These are phyloP conservation scores for Palythoa caribaeorum DNA, from an alignment of 92 coral and sea anemone genomes.

Conservation along the genomic window DNA sequence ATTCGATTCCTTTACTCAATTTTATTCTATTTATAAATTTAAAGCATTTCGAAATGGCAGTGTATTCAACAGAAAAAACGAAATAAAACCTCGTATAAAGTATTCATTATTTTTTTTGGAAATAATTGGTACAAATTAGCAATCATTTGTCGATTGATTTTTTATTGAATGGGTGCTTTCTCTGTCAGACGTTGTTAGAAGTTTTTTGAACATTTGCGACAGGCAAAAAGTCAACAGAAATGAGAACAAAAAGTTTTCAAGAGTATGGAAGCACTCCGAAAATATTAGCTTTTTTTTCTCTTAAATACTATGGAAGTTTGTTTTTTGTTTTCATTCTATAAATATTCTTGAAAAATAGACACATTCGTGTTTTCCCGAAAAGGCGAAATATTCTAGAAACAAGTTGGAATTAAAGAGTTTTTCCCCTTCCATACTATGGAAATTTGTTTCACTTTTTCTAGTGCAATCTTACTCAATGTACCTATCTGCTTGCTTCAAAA, in stretches of 20 bases:
- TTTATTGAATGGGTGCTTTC: neutral
- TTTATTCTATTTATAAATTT: neutral
- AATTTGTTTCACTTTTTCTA: neutral
- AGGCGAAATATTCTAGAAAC: neutral
- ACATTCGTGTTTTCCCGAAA: neutral
- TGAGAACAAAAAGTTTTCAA: slow-evolving; percentile 17
- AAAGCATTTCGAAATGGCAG: neutral
- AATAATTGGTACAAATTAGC: neutral
- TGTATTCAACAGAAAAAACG: slow-evolving; percentile 3
- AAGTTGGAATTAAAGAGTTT: neutral
- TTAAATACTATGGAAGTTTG: too few relatives aligned
- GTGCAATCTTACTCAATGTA: neutral
- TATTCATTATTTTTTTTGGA: slow-evolving; percentile 4
- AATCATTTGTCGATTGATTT: slow-evolving; percentile 1
- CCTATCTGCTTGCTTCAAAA: slow-evolving; percentile 9
- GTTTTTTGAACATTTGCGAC: slow-evolving; percentile 5
- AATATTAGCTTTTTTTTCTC: neutral
- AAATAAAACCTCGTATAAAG: slow-evolving; percentile 1
- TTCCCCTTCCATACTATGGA: neutral
- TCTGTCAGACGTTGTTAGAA: neutral
- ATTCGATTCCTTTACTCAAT: neutral
- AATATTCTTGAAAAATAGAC: too few relatives aligned
- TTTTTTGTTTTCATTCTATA: too few relatives aligned
- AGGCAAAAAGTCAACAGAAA: neutral
- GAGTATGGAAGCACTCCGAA: neutral